These are phyloP conservation scores for Drymonia ruficornis DNA, from an alignment of 2,888 invertebrate genomes.

Conservation along the genomic window DNA sequence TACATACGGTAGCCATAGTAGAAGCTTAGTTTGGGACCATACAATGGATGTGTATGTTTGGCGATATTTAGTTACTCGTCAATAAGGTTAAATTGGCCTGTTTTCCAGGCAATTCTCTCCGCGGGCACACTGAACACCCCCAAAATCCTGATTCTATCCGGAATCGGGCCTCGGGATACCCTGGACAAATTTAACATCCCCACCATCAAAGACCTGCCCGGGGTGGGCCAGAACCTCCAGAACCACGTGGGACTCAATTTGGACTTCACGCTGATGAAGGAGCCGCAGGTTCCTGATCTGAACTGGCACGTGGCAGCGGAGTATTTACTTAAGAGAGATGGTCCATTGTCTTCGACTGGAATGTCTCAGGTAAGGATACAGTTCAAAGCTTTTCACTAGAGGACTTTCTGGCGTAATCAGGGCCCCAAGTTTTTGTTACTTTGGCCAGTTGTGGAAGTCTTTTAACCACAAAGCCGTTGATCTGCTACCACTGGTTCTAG, in stretches of 20 bases:
- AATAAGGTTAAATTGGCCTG: neutral
- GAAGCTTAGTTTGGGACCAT: no score
- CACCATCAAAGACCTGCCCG: constrained; percentile 86
- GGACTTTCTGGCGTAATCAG: no score
- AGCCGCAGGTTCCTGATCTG: constrained; percentile 80
- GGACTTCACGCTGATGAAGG: constrained; percentile 80
- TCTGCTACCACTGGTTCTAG: no score
- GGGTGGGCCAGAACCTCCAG: constrained; percentile 88
- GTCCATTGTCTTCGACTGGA: constrained; percentile 87
- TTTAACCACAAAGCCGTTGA: no score
- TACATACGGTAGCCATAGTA: no score
- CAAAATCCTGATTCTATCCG: constrained; percentile 87
- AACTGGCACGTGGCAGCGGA: constrained; percentile 86
- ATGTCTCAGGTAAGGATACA: constrained; percentile 83
- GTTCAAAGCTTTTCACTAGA: no score
- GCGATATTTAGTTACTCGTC: no score
- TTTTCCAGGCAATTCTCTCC: constrained; percentile 80
- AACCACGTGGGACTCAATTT: constrained; percentile 87
- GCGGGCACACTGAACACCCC: constrained; percentile 88
- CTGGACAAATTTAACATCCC: constrained; percentile 85
- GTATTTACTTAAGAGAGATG: constrained; percentile 85
- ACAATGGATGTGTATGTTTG: no score
- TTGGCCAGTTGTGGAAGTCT: no score
- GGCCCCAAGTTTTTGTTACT: no score
- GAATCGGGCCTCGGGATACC: constrained; percentile 87